These are phyloP conservation scores for Irena cyanogastra DNA, from an alignment of 2,113 vertebrate genomes.

Conservation along the genomic window DNA sequence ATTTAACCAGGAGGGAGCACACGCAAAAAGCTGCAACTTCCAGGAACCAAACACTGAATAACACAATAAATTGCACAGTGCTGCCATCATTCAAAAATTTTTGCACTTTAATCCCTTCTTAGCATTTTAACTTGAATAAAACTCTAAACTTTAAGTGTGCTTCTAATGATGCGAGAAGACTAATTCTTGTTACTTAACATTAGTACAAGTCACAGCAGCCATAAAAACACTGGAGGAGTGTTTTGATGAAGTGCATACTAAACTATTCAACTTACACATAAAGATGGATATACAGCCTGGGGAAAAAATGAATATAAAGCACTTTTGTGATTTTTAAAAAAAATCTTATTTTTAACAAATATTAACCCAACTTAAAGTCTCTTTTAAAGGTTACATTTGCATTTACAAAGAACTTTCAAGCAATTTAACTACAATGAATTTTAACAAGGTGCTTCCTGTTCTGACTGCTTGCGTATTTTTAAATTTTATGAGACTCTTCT, in stretches of 20 bases:
- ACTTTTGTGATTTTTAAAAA: not conserved
- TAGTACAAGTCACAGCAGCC: not conserved
- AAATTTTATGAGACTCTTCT: conserved; percentile 69
- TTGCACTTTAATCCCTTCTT: not conserved
- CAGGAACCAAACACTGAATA: not conserved
- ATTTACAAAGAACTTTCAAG: conserved; percentile 69
- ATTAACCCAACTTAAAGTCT: conserved; percentile 64
- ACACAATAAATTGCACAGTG: not conserved
- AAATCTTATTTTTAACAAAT: conserved; percentile 70
- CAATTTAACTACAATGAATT: conserved; percentile 67
- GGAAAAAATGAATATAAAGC: conserved; percentile 57
- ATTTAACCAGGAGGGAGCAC: not conserved
- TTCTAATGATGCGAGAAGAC: not conserved
- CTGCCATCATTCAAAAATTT: not conserved
- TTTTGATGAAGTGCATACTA: conserved; percentile 29
- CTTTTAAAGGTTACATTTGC: conserved; percentile 71
- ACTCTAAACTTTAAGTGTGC: not conserved
- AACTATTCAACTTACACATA: conserved; percentile 27
- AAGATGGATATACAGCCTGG: conserved; percentile 21
- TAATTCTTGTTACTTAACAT: not conserved
- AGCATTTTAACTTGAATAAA: not conserved
- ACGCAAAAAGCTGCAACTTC: not conserved
- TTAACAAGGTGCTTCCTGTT: conserved; percentile 64
- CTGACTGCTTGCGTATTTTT: conserved; percentile 51
- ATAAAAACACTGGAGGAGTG: not conserved